Base-by-base conservation (phyloP, 2,888 invertebrate species). In the Drosophila birchii region DNA sequence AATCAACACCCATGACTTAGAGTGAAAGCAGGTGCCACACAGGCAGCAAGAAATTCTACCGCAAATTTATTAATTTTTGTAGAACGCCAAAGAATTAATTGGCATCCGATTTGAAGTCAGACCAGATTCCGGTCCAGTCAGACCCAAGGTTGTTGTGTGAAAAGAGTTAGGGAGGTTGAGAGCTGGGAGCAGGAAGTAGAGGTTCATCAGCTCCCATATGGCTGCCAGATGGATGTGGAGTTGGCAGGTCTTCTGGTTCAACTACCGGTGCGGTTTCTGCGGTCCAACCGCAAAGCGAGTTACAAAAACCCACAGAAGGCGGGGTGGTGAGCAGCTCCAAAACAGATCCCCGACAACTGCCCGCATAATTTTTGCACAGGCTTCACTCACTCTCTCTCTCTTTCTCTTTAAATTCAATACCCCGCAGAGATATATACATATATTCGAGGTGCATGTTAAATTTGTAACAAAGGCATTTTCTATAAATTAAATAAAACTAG, bases 241-340 rank as follows among this genome's bases (percentile, higher is more conserved):
- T 16, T 72, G 71, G 55, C 73, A 72, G 61, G 39, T 51, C 66
- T 58, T 73, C 72, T 74, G 57, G 75, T 55, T 58, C 75, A 72
- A 53, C 75, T 73, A 73, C 72, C 72, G 66, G 64, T 73, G 72
- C 54, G 72, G 72, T 73, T 73, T 26, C 39, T 64, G 72, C 49
- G 72, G 72, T 73, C 41, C 43, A 26, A 64, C 72, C 72, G 26
- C 75, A 73, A 58, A 73, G 72, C 66, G 72, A 73, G 72, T 58
- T 73, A 49, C 54, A 58, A 57, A 72, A 72, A 57, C 51, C 56
- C 9, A 49, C 14, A 26, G 12, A 26, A 20, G n/a, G 11, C 5
- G 34, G 14, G 20, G 6, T 5, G 11, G 11, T 5, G 5, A 1
- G 2, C 14, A 9, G 1, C 14, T 9, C 32, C 32, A 51, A 72